These are phyloP conservation scores for Zaprionus taronus DNA, from an alignment of 1,140 invertebrate species.

Conservation along the genomic window DNA sequence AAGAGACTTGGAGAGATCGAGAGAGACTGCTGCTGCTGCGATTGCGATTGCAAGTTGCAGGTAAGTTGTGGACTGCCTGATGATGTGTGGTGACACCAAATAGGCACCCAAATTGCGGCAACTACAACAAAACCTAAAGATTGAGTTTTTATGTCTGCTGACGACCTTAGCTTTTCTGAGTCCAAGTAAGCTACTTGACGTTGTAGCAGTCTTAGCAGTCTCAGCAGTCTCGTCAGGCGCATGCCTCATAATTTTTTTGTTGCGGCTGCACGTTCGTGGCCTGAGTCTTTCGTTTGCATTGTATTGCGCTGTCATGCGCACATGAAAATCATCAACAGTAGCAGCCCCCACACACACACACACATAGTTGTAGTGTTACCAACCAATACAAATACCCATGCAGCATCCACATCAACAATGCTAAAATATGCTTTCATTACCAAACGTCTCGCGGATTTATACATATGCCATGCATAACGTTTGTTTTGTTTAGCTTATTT, in stretches of 20 bases:
- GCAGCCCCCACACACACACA: conserved; percentile 16
- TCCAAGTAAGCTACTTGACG: too few species aligned
- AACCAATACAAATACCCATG: conserved; percentile 5
- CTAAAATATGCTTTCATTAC: conserved; percentile 82
- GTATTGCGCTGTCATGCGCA: conserved; percentile 81
- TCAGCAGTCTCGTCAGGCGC: conserved; percentile 9
- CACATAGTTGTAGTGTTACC: not conserved
- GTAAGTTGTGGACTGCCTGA: conserved; percentile 19
- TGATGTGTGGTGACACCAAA: conserved; percentile 71
- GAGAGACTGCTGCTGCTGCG: conserved; percentile 15
- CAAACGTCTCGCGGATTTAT: conserved; percentile 60
- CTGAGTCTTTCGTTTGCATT: conserved; percentile 78
- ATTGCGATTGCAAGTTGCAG: conserved; percentile 16
- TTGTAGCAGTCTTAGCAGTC: not conserved
- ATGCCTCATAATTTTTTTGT: conserved; percentile 62
- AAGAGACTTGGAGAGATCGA: not conserved
- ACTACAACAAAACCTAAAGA: conserved; percentile 65
- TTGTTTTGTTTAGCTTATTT: conserved; percentile 16
- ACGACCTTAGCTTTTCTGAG: conserved; percentile 63
- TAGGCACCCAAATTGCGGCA: conserved; percentile 76
- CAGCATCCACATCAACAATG: conserved; percentile 59
- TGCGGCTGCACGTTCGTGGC: conserved; percentile 73
- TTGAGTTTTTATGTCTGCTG: conserved; percentile 64
- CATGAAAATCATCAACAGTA: conserved; percentile 72
- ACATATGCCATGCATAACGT: conserved; percentile 59